Base-by-base conservation (phyloP, 2,113 vertebrate species). In the Oryzias celebensis region DNA sequence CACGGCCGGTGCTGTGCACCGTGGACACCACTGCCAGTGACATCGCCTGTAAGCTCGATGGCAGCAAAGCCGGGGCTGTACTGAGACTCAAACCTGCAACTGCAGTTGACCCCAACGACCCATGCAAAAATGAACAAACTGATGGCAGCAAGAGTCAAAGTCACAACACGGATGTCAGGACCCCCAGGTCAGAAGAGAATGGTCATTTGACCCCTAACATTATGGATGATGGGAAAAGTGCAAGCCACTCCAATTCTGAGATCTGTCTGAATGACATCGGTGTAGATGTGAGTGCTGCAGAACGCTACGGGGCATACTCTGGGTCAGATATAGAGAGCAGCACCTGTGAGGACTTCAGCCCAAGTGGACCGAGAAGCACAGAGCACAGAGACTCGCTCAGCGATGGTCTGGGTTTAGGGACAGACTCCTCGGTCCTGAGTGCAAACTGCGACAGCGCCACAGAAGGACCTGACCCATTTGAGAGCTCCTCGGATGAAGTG, bases 1-100 rank as follows among this genome's bases (percentile, higher is more conserved):
- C 93, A 65, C 91, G 94, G 43, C 94, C 95, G 2, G 93, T 96
- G 80, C 91, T 95, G 16, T 96, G 94, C 88, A 94, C 92, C 0
- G 71, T 93, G 89, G 94, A 94, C 78, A 95, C 94, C 68, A 91
- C 91, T 1, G 94, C 95, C 0, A 77, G 75, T 0, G 91, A 96
- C 81, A 88, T 96, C 36, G 94, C 91, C 28, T 31, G 77, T 5
- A 91, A 90, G n/a, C 87, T 96, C 51, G 85, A 92, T 13, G 92
- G 87, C 13, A 87, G 88, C 77, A 91, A 90, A 73, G 88, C 92
- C 4, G 90, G 92, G 2, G 86, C 89, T 4, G 88, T 91, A 53
- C 46, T 93, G 59, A 90, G 88, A 81, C 84, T 95, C 58, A 86
- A 87, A 80, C 79, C 65, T 6, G 2, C 72, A 16, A 52, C 74